Evolutionary conservation across 2,888 invertebrate genomes (phyloP).

Genomic region (Temnothorax rugatulus): DNA sequence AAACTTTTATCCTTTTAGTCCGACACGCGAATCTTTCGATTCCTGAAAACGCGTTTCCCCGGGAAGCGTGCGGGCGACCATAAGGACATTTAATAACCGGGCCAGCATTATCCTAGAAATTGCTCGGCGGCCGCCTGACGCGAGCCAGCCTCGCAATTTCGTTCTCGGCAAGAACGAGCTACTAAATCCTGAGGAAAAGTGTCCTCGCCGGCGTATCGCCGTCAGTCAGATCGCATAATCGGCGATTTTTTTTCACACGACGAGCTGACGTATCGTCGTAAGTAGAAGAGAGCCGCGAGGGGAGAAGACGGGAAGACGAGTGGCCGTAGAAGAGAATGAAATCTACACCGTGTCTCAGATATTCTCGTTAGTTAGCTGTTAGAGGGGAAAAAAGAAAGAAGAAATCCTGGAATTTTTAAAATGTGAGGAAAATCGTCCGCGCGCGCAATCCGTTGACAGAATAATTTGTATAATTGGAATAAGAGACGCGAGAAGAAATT

Average conservation of each 20-base stretch:
- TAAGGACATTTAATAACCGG: slow-evolving; percentile 45
- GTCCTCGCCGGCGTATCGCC: slow-evolving; percentile 35
- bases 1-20: neutral
- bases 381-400: neutral
- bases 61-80: neutral
- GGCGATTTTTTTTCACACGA: slow-evolving; percentile 64
- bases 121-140: slow-evolving; percentile 28
- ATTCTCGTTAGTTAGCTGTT: neutral
- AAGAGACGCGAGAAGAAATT: neutral
- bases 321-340: slow-evolving; percentile 55
- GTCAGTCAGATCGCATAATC: slow-evolving; percentile 65
- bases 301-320: slow-evolving; percentile 42
- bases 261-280: slow-evolving; percentile 40
- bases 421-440: neutral
- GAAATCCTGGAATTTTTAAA: neutral
- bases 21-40: neutral
- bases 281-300: slow-evolving; percentile 53
- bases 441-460: neutral
- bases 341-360: slow-evolving; percentile 58
- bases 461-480: neutral
- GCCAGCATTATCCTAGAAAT: slow-evolving; percentile 52
- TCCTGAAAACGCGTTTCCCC: neutral
- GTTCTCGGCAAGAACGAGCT: slow-evolving; percentile 33
- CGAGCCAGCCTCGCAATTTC: slow-evolving; percentile 44
- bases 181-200: slow-evolving; percentile 52